Conservation (phyloP, 2,888 invertebrate genomes). For the Imbricaverruca yamaguchii region DNA sequence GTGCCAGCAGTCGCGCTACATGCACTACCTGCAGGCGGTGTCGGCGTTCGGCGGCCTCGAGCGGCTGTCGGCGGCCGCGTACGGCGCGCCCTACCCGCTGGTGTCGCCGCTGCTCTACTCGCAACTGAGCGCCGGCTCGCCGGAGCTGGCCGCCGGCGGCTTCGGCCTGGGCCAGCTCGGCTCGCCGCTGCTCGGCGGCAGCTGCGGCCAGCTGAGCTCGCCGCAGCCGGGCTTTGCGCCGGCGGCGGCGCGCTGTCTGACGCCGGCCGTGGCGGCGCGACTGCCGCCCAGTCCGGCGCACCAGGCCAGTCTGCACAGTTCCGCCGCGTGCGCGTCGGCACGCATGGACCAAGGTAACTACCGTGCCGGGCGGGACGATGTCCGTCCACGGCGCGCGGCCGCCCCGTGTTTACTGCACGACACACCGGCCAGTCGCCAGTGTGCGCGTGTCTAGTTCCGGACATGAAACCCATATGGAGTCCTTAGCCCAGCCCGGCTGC, state of each 20-base stretch:
- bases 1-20: constrained; percentile 3
- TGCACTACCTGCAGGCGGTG: constrained; percentile 19
- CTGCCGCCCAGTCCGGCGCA: constrained; percentile 7
- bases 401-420: no score
- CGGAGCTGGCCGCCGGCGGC: neutral
- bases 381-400: no score
- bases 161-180: neutral
- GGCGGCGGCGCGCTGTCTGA: neutral
- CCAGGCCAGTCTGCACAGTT: neutral
- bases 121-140: neutral
- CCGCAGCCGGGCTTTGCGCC: neutral
- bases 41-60: constrained; percentile 13
- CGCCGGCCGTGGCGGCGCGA: neutral
- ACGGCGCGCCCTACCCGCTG: constrained; percentile 1
- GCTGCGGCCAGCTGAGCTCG: neutral
- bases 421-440: no score
- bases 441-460: no score
- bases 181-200: neutral
- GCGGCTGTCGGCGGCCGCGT: neutral
- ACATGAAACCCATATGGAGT: no score
- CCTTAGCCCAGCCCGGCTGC: no score
- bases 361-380: no score
- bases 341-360: neutral
- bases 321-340: no score
- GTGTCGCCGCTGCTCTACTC: constrained; percentile 14